These are phyloP conservation scores for Salticus scenicus DNA, from an alignment of 2,888 invertebrate genomes.

Conservation along the genomic window DNA sequence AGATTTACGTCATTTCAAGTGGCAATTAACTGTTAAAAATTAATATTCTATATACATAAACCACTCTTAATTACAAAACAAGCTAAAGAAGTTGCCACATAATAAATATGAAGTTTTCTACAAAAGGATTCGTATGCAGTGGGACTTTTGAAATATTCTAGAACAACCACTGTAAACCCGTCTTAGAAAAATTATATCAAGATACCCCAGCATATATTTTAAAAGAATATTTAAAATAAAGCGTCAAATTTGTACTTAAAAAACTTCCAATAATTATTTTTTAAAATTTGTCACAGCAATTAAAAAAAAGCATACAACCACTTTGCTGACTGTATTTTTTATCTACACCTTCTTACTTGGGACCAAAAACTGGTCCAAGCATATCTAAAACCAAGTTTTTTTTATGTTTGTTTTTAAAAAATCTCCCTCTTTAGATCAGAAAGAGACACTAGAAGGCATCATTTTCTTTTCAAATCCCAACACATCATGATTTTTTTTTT, in stretches of 20 bases:
- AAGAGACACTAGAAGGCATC: slow-evolving; percentile 56
- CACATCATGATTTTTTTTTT: too few species aligned
- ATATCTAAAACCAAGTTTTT: slow-evolving; percentile 58
- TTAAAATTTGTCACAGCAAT: slow-evolving; percentile 21
- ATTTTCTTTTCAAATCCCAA: slow-evolving; percentile 61
- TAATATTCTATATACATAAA: too few species aligned
- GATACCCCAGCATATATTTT: background rate
- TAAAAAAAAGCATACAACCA: slow-evolving; percentile 56
- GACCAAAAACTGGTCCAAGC: slow-evolving; percentile 47
- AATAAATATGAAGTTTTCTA: background rate
- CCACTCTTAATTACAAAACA: too few species aligned
- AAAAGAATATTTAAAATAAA: background rate
- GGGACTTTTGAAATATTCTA: background rate
- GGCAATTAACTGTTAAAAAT: too few species aligned
- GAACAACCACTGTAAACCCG: slow-evolving; percentile 2
- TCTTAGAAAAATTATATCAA: background rate
- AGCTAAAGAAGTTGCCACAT: background rate
- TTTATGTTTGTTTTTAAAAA: slow-evolving; percentile 26
- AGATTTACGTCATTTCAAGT: too few species aligned
- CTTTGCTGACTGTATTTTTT: slow-evolving; percentile 29
- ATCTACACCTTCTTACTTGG: slow-evolving; percentile 43
- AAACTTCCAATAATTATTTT: background rate
- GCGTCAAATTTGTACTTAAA: background rate
- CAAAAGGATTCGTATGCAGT: too few species aligned
- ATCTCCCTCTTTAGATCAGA: slow-evolving; percentile 18